Evolutionary conservation across 2,797 vertebrate genomes (phyloP), one percentile per base, ranked within the genome.

Genomic region (Yasuhikotakia modesta): DNA sequence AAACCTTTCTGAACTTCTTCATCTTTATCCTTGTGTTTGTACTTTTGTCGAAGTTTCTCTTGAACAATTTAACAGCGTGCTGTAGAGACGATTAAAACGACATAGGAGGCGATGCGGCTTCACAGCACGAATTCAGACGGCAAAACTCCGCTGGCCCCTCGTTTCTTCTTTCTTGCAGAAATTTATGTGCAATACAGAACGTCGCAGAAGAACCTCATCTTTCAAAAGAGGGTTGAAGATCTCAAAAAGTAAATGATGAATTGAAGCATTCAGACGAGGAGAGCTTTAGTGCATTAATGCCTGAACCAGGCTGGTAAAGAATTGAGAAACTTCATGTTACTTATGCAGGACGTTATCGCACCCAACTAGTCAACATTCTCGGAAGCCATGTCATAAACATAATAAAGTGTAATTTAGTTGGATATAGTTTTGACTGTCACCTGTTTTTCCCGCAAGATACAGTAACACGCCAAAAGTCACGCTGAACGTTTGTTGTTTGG

Each of bases 1-100:
- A 85, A 91, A 99, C 97, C 96, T 96, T 99, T 83, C 96, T 94
- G 86, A 99, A 97, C 94, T 98, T 99, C 96, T 97, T 99, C 97
- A 99, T 84, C 64, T 70, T 72, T 78, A 67, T 53, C 39, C 24
- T 39, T 3, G 46, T 50, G 30, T 58, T 22, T 69, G n/a, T 60
- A 45, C 66, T 68, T 1, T 52, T 43, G 50, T 55, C 11, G 39
- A 52, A 14, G 50, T 45, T 75, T 76, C 71, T 73, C 66, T 45
- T 55, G 19, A 35, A 74, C 65, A 45, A 52, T 68, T 24, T 72
- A 17, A 72, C 83, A 84, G 82, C 77, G 82, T 83, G 39, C 50
- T 22, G 72, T 68, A 58, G 64, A 67, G 87, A 75, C 30, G 77
- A 69, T 79, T 71, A 79, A 58, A 83, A 70, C 74, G 35, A 57